Percentiles rank a stretch among this genome's conserved stretches.
Evolutionary conservation across 2,797 vertebrate genomes (phyloP).

Genomic region (Vireo griseus): DNA sequence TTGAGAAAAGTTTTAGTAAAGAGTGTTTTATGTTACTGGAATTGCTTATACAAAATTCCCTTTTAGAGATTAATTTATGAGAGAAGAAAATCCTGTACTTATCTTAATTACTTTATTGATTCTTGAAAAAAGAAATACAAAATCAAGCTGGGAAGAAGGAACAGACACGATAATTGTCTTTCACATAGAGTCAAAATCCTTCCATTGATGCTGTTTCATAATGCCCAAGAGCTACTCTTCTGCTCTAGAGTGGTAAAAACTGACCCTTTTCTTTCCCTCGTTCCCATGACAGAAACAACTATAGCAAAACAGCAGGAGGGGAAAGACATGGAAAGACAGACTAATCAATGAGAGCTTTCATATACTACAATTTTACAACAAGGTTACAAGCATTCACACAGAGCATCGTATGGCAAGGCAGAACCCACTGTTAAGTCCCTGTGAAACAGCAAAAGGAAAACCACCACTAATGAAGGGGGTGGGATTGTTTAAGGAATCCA

Average conservation of each 20-base stretch:
- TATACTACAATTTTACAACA: neutral
- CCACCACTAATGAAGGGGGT: fast-evolving
- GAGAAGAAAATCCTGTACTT: neutral
- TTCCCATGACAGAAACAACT: neutral
- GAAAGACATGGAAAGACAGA: neutral
- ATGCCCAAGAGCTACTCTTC: neutral
- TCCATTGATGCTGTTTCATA: neutral
- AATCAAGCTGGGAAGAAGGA: neutral
- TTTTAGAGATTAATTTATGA: neutral
- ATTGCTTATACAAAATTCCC: neutral
- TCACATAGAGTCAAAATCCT: neutral
- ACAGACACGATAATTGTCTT: neutral
- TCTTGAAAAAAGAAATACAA: neutral
- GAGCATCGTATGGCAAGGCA: fast-evolving
- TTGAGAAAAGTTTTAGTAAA: neutral
- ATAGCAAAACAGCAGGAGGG: neutral
- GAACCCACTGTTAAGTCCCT: neutral
- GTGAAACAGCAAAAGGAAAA: neutral
- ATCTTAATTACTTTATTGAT: neutral
- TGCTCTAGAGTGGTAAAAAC: neutral
- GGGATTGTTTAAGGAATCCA: neutral
- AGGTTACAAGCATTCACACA: neutral
- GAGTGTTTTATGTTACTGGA: neutral
- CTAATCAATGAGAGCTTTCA: neutral
- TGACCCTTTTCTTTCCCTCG: neutral